phyloP scores from a whole-genome alignment of 2,888 invertebrate genomes.

The Galerucella pusilla region DNA sequence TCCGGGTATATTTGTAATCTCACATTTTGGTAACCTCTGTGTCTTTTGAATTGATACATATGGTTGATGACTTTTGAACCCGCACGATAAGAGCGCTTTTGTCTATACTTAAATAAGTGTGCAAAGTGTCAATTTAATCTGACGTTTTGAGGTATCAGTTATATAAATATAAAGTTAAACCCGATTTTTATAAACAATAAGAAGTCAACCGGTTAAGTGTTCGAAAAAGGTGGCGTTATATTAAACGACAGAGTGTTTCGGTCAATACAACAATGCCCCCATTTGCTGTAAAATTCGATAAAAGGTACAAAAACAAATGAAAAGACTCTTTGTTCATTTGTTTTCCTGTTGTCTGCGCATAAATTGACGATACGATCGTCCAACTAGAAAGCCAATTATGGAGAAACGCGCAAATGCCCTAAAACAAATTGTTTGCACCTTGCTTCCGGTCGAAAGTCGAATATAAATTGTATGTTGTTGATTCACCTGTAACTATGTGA shows the following conservation, averaged over 20 bases:
- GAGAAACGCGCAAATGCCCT: slow-evolving; percentile 24
- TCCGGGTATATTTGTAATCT: no score
- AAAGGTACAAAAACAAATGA: background rate
- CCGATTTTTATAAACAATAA: no score
- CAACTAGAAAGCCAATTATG: slow-evolving; percentile 22
- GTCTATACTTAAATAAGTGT: no score
- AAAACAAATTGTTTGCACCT: slow-evolving; percentile 42
- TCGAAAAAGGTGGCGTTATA: no score
- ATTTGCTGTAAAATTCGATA: background rate
- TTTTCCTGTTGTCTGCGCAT: slow-evolving; percentile 13
- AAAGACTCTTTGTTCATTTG: slow-evolving; percentile 14
- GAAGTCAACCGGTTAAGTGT: no score
- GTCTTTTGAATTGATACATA: no score
- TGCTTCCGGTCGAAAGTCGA: slow-evolving; percentile 39
- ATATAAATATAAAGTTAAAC: no score
- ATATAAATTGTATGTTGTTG: slow-evolving; percentile 23
- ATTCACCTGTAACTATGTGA: slow-evolving; percentile 21
- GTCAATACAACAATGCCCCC: background rate
- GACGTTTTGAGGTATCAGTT: no score
- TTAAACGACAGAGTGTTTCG: background rate
- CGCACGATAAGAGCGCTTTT: no score
- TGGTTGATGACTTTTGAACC: no score
- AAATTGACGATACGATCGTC: slow-evolving; percentile 20
- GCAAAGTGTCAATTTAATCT: no score
- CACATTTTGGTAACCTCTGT: no score